These are phyloP conservation scores for Furcifer pardalis DNA, from an alignment of 2,797 vertebrate genomes.

Conservation along the genomic window DNA sequence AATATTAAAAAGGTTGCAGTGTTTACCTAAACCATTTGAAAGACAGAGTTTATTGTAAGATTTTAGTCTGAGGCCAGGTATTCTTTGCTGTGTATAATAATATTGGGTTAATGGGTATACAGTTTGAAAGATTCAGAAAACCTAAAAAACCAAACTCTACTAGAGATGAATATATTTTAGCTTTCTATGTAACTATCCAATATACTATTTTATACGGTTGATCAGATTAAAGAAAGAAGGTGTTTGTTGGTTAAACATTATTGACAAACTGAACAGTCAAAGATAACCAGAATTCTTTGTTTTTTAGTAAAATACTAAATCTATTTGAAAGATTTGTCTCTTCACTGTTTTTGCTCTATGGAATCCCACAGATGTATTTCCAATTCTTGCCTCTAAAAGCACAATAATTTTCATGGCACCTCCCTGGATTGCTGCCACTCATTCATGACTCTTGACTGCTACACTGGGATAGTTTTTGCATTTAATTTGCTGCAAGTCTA, in stretches of 20 bases:
- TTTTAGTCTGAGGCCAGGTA: too few species aligned
- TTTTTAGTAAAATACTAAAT: background rate
- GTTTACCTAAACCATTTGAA: background rate
- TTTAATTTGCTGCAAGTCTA: background rate
- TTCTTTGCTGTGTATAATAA: background rate
- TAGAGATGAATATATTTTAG: too few species aligned
- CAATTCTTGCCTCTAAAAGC: background rate
- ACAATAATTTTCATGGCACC: background rate
- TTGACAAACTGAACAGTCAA: too few species aligned
- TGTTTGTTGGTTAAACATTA: background rate
- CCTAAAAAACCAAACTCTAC: background rate
- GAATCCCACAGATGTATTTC: background rate
- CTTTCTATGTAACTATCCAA: background rate
- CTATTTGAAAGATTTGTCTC: background rate
- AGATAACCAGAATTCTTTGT: background rate
- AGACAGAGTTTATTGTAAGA: background rate
- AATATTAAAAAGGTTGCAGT: background rate
- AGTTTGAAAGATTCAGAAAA: background rate
- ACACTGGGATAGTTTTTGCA: background rate
- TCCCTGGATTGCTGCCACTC: background rate
- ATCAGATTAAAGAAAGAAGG: background rate
- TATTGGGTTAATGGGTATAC: background rate
- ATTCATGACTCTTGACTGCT: background rate
- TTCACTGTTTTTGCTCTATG: background rate
- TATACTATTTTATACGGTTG: background rate